Evolutionary conservation across 2,888 invertebrate genomes (phyloP).

Genomic region (Sisyra terminalis): DNA sequence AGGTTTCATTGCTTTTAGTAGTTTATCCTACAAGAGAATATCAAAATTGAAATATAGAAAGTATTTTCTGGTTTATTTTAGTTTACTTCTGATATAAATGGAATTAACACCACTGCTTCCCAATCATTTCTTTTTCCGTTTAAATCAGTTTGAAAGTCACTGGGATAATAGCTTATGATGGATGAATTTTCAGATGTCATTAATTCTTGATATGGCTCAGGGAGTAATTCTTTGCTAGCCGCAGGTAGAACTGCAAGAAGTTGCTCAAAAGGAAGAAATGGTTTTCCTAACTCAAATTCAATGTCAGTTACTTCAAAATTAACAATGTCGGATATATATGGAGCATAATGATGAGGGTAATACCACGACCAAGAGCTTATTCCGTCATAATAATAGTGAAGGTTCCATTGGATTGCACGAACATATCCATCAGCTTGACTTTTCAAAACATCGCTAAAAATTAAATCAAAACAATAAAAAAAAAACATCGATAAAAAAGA

Average conservation of each 20-base stretch:
- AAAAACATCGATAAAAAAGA: background rate
- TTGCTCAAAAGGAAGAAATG: conserved; percentile 89
- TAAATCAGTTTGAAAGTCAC: conserved; percentile 80
- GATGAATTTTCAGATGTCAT: conserved; percentile 64
- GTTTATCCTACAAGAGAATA: no score
- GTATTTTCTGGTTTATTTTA: no score
- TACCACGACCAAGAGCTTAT: conserved; percentile 98
- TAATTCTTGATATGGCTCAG: conserved; percentile 57
- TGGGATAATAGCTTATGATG: conserved; percentile 81
- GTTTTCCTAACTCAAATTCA: conserved; percentile 68
- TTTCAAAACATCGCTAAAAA: conserved; percentile 52
- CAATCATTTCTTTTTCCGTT: conserved; percentile 94
- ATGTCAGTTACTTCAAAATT: conserved; percentile 54
- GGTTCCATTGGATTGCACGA: conserved; percentile 89
- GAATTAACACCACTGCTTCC: conserved; percentile 89
- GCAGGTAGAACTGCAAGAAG: conserved; percentile 76
- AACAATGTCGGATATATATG: conserved; percentile 85
- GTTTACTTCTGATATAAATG: conserved; percentile 72
- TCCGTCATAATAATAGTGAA: conserved; percentile 92
- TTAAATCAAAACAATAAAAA: conserved; percentile 11
- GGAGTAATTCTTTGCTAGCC: conserved; percentile 65
- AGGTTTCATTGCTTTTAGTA: conserved; percentile 61
- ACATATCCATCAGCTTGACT: conserved; percentile 82
- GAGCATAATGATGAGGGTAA: conserved; percentile 95
- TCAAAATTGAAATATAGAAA: no score